Conservation (phyloP, 1,140 invertebrate species). For the Octopus sinensis region DNA sequence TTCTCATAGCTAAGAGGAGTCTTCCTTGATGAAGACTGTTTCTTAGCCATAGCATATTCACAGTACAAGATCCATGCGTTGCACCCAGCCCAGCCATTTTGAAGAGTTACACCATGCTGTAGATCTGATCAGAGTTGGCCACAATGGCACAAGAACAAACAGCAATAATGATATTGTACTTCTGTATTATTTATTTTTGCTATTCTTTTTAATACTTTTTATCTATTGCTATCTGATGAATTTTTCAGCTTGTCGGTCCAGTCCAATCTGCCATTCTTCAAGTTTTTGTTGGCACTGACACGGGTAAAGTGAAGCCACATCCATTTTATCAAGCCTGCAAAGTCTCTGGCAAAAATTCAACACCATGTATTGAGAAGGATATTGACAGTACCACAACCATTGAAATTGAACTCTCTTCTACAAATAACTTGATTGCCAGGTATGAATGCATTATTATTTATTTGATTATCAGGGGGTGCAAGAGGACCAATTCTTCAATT, state of each 20-base stretch:
- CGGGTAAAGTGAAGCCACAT: slow-evolving; percentile 78
- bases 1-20: no score
- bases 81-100: no score
- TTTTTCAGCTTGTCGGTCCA: slow-evolving; percentile 73
- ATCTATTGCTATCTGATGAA: neutral
- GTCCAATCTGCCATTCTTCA: slow-evolving; percentile 80
- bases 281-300: slow-evolving; percentile 90
- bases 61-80: neutral
- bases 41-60: neutral
- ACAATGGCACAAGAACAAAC: no score
- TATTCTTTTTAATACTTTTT: no score
- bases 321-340: slow-evolving; percentile 95
- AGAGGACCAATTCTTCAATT: no score
- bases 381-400: slow-evolving; percentile 91
- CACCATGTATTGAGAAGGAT: slow-evolving; percentile 79
- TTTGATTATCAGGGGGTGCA: no score
- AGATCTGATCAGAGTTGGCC: no score
- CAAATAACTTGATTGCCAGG: slow-evolving; percentile 85
- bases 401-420: slow-evolving; percentile 83
- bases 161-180: no score
- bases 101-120: no score
- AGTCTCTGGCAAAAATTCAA: slow-evolving; percentile 93
- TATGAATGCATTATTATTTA: slow-evolving; percentile 38
- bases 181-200: no score
- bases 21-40: no score